Conservation (phyloP, 2,113 vertebrate species). For the Columbina picui region DNA sequence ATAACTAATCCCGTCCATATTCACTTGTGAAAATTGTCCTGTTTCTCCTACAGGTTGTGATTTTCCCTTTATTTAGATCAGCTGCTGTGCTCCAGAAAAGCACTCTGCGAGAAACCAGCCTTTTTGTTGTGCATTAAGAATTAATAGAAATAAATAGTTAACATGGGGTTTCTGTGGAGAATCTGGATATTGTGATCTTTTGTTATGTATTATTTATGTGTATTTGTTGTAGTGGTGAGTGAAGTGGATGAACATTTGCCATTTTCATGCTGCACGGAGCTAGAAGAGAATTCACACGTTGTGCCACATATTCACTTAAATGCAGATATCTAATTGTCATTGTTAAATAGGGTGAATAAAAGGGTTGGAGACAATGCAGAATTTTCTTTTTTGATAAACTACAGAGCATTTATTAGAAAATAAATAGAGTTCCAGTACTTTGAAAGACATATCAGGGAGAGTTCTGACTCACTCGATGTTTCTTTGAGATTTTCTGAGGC, state of each 20-base stretch:
- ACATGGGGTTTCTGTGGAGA: not conserved
- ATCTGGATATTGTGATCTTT: not conserved
- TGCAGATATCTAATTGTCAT: not conserved
- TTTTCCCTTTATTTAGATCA: not conserved
- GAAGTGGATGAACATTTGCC: not conserved
- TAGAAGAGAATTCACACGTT: accelerated
- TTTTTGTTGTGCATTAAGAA: not conserved
- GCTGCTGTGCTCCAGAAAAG: not conserved
- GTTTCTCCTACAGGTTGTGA: not conserved
- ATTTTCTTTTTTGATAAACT: not conserved
- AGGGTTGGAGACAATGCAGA: not conserved
- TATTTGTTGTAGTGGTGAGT: not conserved
- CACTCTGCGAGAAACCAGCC: not conserved
- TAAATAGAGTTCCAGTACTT: not conserved
- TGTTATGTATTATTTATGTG: not conserved
- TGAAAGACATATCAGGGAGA: not conserved
- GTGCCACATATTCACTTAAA: not conserved
- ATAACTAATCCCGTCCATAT: not conserved
- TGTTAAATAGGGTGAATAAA: not conserved
- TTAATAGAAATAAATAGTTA: not conserved
- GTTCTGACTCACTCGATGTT: not conserved
- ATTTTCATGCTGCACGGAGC: not conserved
- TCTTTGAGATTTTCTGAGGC: not conserved
- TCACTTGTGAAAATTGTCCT: not conserved
- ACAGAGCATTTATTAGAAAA: not conserved